Conservation (phyloP, 1,140 invertebrate species). For the Andricus grossulariae region DNA sequence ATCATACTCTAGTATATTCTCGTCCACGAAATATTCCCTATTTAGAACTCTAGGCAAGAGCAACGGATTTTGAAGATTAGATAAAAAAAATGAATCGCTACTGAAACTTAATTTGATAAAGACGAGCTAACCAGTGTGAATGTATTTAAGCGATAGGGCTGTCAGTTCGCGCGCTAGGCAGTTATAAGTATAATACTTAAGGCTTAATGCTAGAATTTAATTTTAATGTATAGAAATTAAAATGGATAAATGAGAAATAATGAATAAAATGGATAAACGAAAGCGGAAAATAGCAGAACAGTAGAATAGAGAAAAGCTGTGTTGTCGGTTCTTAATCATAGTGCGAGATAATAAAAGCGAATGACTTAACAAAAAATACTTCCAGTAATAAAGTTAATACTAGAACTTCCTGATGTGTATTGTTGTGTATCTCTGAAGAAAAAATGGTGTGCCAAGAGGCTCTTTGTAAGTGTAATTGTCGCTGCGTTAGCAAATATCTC, state of each 20-base stretch:
- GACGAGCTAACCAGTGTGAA: constrained; percentile 17
- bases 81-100: not conserved
- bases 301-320: constrained; percentile 1
- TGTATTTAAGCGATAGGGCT: constrained; percentile 24
- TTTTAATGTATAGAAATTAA: constrained; percentile 6
- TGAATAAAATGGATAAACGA: not conserved
- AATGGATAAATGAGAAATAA: not conserved
- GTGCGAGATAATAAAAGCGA: not conserved
- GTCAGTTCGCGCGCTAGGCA: constrained; percentile 4
- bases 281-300: not conserved
- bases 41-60: not conserved
- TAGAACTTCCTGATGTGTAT: constrained; percentile 38
- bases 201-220: constrained; percentile 12
- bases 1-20: too few species aligned
- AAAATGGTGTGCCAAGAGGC: constrained; percentile 12
- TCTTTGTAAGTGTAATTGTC: constrained; percentile 9
- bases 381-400: constrained; percentile 47
- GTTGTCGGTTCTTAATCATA: not conserved
- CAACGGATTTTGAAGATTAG: not conserved
- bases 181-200: constrained; percentile 26
- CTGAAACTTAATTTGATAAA: constrained; percentile 19
- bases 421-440: constrained; percentile 32
- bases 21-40: too few species aligned
- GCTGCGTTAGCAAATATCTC: constrained; percentile 37
- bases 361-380: constrained; percentile 45